phyloP scores from a whole-genome alignment of 1,140 invertebrate genomes.

The Hyles vespertilio region DNA sequence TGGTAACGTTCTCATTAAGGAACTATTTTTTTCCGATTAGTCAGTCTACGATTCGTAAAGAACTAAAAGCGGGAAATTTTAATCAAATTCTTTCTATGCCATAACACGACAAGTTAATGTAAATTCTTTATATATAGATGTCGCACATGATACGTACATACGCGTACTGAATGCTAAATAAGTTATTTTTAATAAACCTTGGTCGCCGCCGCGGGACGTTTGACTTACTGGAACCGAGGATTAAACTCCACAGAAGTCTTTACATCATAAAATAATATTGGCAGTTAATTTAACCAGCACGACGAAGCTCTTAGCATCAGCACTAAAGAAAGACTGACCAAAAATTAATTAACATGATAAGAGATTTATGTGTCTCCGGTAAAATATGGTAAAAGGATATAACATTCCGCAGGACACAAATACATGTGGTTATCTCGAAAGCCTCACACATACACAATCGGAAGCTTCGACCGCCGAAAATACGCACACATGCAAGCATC shows the following conservation, averaged over 20 bases:
- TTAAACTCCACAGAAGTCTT: too few species aligned
- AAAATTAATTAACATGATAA: constrained; percentile 24
- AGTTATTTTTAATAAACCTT: constrained; percentile 1
- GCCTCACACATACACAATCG: constrained; percentile 19
- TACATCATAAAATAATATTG: too few species aligned
- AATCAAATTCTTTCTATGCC: constrained; percentile 12
- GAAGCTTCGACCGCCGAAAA: constrained; percentile 50
- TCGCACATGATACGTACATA: constrained; percentile 16
- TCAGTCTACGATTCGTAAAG: background rate
- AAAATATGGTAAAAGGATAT: constrained; percentile 6
- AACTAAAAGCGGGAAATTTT: constrained; percentile 3
- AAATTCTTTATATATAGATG: constrained; percentile 12
- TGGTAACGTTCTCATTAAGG: too few species aligned
- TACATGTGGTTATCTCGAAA: constrained; percentile 5
- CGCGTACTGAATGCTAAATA: constrained; percentile 17
- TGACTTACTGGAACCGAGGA: too few species aligned
- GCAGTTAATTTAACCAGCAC: too few species aligned
- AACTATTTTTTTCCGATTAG: too few species aligned
- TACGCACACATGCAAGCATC: constrained; percentile 42
- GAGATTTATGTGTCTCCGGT: constrained; percentile 16
- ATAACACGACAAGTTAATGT: constrained; percentile 13
- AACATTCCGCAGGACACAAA: background rate
- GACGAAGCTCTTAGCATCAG: too few species aligned
- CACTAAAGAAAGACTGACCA: background rate
- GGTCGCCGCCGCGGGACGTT: background rate